Base-by-base conservation (phyloP, 2,113 vertebrate species). In the Meleagris gallopavo region DNA sequence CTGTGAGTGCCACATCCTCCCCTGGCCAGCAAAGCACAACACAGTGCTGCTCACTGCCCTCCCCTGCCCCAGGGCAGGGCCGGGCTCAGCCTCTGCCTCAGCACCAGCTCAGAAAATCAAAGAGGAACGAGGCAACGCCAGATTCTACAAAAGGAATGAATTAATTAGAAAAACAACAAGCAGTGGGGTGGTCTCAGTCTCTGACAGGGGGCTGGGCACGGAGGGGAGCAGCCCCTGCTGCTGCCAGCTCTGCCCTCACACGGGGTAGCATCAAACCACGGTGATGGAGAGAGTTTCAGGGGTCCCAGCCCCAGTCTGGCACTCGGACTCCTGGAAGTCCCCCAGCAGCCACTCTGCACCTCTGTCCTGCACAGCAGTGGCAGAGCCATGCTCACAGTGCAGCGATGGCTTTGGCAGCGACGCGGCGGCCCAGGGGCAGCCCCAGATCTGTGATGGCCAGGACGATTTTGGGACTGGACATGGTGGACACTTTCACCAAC, bases 401-500 rank as follows among this genome's bases (percentile, higher is more conserved):
- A 7, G 99, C 98, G 2, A 99, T 99, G 93, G 99, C 99, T 97
- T 99, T 99, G 93, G 99, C 99, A 2, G 99, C 99, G 3, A 99
- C 99, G 19, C 99, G 98, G 65, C 99, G 98, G 7, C 99, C 99
- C 95, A 99, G 97, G 2, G 99, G 99, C 94, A 99, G 98, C 70
- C 98, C 99, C 91, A 99, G 98, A 91, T 99, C 99, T 0, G 99
- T 99, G 98, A 99, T 99, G 77, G 99, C 99, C 96, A 99, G 96
- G 8, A 99, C 98, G 0, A 99, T 98, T 96, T 98, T 98, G 60
- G 99, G 99, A 86, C 98, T 99, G 91, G 99, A 99, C 97, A 99
- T 97, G 61, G 98, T 98, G 9, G 99, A 99, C 29, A 99, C 98
- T 93, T 99, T 99, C 92, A 99, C 98, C 97, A 99, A 97, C 91